phyloP scores from a whole-genome alignment of 2,113 vertebrate species.

The Cervus canadensis region DNA sequence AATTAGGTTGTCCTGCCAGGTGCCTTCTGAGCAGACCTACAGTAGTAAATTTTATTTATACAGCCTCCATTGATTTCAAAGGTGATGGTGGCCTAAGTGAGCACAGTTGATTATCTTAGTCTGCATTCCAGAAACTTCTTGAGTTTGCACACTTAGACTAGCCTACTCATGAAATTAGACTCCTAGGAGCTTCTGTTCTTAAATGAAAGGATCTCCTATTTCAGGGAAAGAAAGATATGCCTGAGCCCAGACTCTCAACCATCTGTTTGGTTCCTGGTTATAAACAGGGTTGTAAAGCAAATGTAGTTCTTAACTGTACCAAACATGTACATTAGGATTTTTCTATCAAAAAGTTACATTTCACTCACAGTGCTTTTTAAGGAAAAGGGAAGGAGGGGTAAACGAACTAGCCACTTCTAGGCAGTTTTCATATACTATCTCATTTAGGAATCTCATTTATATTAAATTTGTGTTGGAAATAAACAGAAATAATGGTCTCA shows the following conservation, averaged over 20 bases:
- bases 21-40: background rate
- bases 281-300: background rate
- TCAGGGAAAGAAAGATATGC: background rate
- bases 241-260: background rate
- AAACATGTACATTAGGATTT: background rate
- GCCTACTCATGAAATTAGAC: background rate
- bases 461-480: background rate
- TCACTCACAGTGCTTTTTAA: background rate
- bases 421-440: background rate
- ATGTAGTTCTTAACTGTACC: background rate
- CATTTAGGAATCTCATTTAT: background rate
- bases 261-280: background rate
- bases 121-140: background rate
- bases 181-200: background rate
- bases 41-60: background rate
- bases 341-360: background rate
- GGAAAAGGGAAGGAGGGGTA: background rate
- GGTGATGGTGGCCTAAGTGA: background rate
- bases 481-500: background rate
- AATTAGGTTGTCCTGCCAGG: background rate
- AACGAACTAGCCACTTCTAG: background rate
- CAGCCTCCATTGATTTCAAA: background rate
- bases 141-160: background rate
- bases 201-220: background rate
- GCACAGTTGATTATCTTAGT: background rate